Evolutionary conservation across 2,888 invertebrate genomes (phyloP).

Genomic region (Drosophila greeni): DNA sequence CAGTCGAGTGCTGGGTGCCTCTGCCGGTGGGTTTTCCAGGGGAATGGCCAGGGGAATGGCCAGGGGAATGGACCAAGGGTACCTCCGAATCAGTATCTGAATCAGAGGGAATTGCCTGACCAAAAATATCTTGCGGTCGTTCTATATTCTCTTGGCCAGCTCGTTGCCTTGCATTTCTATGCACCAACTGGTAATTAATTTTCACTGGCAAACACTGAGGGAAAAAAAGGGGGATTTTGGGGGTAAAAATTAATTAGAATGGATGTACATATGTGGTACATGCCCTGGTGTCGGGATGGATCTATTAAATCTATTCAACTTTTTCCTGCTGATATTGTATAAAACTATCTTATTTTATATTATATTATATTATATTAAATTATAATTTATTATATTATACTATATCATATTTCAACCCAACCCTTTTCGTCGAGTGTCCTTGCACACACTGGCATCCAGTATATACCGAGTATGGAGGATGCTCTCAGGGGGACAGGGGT

Average conservation of each 20-base stretch:
- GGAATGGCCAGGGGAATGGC: neutral
- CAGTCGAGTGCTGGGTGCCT: conserved; percentile 17
- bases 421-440: neutral
- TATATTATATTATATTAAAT: too few species aligned
- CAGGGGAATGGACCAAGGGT: neutral
- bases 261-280: too few species aligned
- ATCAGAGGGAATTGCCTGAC: conserved; percentile 10
- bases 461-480: neutral
- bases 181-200: conserved; percentile 58
- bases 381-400: too few species aligned
- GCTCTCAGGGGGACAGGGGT: neutral
- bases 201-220: conserved; percentile 18
- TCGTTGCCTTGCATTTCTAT: conserved; percentile 41
- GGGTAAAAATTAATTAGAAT: too few species aligned
- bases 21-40: neutral
- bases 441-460: neutral
- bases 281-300: too few species aligned
- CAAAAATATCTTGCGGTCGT: conserved; percentile 53
- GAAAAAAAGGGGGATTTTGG: too few species aligned
- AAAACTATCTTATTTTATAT: too few species aligned
- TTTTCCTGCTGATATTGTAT: too few species aligned
- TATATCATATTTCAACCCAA: neutral
- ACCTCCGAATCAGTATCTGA: neutral
- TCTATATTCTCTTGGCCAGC: conserved; percentile 9
- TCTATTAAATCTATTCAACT: too few species aligned